phyloP scores from a whole-genome alignment of 2,888 invertebrate genomes.

The Liopterus haemorrhoidalis region DNA sequence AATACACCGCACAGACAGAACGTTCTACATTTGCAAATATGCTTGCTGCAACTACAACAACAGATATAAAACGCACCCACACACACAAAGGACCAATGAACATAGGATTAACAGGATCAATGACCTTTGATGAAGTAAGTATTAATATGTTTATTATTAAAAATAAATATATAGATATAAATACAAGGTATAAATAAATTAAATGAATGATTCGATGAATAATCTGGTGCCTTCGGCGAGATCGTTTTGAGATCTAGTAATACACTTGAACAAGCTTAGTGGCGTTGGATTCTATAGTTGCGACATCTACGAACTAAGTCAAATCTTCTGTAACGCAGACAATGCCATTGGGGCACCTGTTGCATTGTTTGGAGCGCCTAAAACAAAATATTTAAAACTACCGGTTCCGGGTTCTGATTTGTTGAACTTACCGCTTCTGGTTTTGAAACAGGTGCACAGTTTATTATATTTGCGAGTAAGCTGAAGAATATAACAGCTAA shows the following conservation, averaged over 20 bases:
- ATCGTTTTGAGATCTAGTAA: too few relatives aligned
- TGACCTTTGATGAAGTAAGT: too few relatives aligned
- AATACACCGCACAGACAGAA: slow-evolving; percentile 5
- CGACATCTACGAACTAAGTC: slow-evolving; percentile 72
- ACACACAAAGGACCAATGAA: slow-evolving; percentile 5
- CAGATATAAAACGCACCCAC: not conserved
- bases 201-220: too few relatives aligned
- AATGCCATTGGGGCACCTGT: slow-evolving; percentile 79
- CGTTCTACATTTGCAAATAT: slow-evolving; percentile 12
- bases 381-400: slow-evolving; percentile 14
- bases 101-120: slow-evolving; percentile 14
- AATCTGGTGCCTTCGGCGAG: too few relatives aligned
- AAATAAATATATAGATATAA: too few relatives aligned
- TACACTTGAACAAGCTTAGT: too few relatives aligned
- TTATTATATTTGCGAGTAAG: too few relatives aligned
- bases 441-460: slow-evolving; percentile 30
- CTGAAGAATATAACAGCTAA: too few relatives aligned
- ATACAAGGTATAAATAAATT: too few relatives aligned
- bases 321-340: slow-evolving; percentile 73
- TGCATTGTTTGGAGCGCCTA: slow-evolving; percentile 68
- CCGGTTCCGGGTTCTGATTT: too few relatives aligned
- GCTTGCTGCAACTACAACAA: slow-evolving; percentile 4
- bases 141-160: too few relatives aligned
- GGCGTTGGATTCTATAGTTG: slow-evolving; percentile 56
- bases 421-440: slow-evolving; percentile 33